Evolutionary conservation across 2,113 vertebrate genomes (phyloP), one percentile per base, ranked within the genome.

Genomic region (Sinocyclocheilus maitianheensis): DNA sequence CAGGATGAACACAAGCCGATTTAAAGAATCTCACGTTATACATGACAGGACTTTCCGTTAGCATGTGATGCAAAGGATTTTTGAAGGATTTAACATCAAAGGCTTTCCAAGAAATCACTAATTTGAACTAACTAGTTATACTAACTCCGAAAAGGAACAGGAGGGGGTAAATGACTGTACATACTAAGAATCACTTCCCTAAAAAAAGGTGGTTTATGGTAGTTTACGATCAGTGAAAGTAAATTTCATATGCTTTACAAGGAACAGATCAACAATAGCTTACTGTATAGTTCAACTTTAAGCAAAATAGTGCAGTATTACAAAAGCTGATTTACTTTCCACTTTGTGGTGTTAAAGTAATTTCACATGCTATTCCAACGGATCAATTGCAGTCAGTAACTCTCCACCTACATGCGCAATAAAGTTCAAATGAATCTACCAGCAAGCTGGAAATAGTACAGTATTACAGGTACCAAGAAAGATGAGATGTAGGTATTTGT

Each of bases 31-130:
- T 74, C 46, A 58, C n/a, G 82, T 60, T 43, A 40, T 75, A 58
- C 82, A 84, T 40, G 69, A 75, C 11, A 84, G 74, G 63, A 63
- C 55, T 67, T 85, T 62, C 83, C 43, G n/a, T 58, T 40, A 51
- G 40, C 86, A 87, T 79, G 81, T 84, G 63, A 84, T 55, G 74
- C 40, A 30, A 48, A 58, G 51, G 63, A 63, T 65, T 77, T 83
- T 10, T 4, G 40, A n/a, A 74, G 63, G 76, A 72, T 79, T 55
- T 20, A 20, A 80, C 84, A 43, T 86, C 77, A 81, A 80, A 40
- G 67, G 55, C 26, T 55, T 48, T 74, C 58, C 67, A 55, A 79
- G 16, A 43, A 58, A 58, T 75, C 43, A 14, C 55, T 55, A 26
- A 37, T 78, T 69, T 84, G 2, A 37, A 20, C 22, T 5, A 24